These are phyloP conservation scores for Ovis aries DNA, from an alignment of 2,113 vertebrate species.

Conservation along the genomic window ARS-UI_Ramb_v3.0 NC_056054.1:269792501-269793000, in stretches of 20 bases:
- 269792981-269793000: not conserved
- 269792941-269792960: not conserved
- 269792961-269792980: no score
- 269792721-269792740: not conserved
- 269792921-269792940: not conserved
- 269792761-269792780: not conserved
- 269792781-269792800: not conserved
- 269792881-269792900: not conserved
- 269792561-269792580: not conserved
- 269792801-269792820: not conserved
- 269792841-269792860: not conserved
- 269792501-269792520: not conserved
- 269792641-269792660: accelerated
- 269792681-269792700: not conserved
- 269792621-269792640: accelerated
- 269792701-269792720: not conserved
- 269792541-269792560: not conserved
- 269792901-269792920: not conserved
- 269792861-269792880: not conserved
- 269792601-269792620: not conserved
- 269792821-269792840: not conserved
- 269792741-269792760: not conserved
- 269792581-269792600: accelerated
- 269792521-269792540: not conserved
- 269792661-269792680: accelerated